These are phyloP conservation scores for Nesoenas mayeri DNA, from an alignment of 2,113 vertebrate species.

Conservation along the genomic window DNA sequence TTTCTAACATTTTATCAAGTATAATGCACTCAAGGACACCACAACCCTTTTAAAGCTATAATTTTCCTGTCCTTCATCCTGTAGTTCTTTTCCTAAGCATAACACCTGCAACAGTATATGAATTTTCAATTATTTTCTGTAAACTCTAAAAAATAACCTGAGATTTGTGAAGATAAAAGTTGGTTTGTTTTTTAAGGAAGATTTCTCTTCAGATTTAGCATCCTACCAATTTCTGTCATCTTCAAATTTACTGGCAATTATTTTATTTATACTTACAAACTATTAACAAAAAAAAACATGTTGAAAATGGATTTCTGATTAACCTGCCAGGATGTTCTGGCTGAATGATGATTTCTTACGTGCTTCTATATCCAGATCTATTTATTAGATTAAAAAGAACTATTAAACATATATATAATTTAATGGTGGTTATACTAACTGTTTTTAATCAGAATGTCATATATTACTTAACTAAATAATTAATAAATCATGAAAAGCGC, in stretches of 20 bases:
- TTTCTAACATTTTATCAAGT: neutral
- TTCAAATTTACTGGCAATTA: neutral
- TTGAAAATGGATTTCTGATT: slow-evolving; percentile 19
- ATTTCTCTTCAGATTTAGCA: neutral
- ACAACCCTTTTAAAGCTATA: neutral
- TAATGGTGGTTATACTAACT: neutral
- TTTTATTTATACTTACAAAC: slow-evolving; percentile 10
- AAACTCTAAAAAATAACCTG: neutral
- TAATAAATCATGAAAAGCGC: neutral
- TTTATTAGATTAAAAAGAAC: slow-evolving; percentile 9
- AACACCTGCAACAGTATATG: neutral
- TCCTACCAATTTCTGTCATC: neutral
- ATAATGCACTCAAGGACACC: neutral
- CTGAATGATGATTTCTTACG: neutral
- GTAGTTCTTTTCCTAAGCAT: neutral
- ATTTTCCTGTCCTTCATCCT: neutral
- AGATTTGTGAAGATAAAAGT: neutral
- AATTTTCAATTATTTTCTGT: neutral
- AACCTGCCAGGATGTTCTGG: neutral
- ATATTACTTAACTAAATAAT: neutral
- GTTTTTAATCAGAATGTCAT: neutral
- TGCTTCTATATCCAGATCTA: slow-evolving; percentile 5
- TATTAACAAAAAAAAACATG: slow-evolving; percentile 1
- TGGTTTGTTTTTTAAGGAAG: neutral
- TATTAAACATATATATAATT: neutral